Conservation (phyloP, 2,888 invertebrate species). For the Amphipyra berbera region DNA sequence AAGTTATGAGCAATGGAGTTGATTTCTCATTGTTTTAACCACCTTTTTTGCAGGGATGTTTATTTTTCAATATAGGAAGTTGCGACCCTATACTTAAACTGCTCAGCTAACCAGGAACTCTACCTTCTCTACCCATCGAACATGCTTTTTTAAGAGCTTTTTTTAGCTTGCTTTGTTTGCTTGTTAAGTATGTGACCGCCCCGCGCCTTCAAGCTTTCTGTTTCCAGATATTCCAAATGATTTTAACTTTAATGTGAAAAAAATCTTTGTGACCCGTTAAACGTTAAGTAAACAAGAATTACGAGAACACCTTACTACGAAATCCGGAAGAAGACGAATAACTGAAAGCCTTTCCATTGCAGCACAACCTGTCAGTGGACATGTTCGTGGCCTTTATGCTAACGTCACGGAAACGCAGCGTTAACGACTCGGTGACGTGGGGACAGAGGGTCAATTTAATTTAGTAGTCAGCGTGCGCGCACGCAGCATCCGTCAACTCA, state of each 20-base stretch:
- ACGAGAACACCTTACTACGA: conserved; percentile 13
- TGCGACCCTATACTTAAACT: no score
- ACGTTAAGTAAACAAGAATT: neutral
- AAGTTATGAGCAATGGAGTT: conserved; percentile 2
- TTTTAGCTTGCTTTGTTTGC: no score
- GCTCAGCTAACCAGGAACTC: no score
- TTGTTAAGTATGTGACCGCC: no score
- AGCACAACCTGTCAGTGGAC: conserved; percentile 37
- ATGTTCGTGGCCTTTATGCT: conserved; percentile 46
- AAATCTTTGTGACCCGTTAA: no score
- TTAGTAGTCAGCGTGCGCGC: conserved; percentile 49
- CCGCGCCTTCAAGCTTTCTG: no score
- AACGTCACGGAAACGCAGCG: conserved; percentile 45
- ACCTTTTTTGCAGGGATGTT: no score
- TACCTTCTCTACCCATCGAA: no score
- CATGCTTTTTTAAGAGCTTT: no score
- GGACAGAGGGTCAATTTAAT: conserved; percentile 58
- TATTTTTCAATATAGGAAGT: no score
- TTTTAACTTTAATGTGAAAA: no score
- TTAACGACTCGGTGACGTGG: conserved; percentile 34
- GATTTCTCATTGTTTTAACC: neutral
- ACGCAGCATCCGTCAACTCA: conserved; percentile 53
- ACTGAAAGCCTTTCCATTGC: conserved; percentile 44
- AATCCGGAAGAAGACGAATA: conserved; percentile 21
- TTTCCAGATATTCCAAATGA: no score